Conservation (phyloP, 1,140 invertebrate genomes). For the Rhagoletis pomonella region DNA sequence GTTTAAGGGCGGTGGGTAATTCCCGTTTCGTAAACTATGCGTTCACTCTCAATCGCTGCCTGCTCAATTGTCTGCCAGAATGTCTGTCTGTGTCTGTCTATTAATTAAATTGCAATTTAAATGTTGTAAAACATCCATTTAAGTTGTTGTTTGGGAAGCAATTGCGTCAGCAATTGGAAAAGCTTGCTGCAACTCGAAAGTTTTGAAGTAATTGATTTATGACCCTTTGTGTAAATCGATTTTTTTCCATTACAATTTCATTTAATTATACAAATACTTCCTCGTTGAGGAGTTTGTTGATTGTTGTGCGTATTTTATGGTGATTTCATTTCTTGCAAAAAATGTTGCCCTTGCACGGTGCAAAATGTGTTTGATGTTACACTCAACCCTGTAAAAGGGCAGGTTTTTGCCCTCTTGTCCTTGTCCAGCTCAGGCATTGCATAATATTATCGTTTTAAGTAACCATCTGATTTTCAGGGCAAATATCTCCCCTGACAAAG, state of each 20-base stretch:
- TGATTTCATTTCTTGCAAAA: no score
- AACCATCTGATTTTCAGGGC: no score
- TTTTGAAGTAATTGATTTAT: constrained; percentile 27
- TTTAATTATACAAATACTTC: constrained; percentile 43
- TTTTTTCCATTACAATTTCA: constrained; percentile 33
- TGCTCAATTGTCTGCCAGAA: neutral
- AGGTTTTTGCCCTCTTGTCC: no score
- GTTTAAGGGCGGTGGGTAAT: neutral
- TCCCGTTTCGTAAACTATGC: neutral
- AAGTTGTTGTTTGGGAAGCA: neutral
- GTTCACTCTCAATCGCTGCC: neutral
- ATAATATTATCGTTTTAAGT: no score
- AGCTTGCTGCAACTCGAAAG: neutral
- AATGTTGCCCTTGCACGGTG: no score
- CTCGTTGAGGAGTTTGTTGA: constrained; percentile 2
- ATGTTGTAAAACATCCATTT: constrained; percentile 43
- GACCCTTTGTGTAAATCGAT: constrained; percentile 30
- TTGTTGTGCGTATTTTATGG: neutral
- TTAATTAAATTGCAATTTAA: constrained; percentile 51
- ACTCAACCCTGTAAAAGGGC: no score
- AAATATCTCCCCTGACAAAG: no score
- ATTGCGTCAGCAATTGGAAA: neutral
- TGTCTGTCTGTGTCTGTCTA: constrained; percentile 21
- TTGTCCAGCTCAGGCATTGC: no score
- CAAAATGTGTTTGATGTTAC: no score